Percentiles rank a stretch among this genome's conserved stretches.
These are phyloP conservation scores for Cataglyphis livida DNA, from an alignment of 2,888 invertebrate species.

Conservation along the genomic window DNA sequence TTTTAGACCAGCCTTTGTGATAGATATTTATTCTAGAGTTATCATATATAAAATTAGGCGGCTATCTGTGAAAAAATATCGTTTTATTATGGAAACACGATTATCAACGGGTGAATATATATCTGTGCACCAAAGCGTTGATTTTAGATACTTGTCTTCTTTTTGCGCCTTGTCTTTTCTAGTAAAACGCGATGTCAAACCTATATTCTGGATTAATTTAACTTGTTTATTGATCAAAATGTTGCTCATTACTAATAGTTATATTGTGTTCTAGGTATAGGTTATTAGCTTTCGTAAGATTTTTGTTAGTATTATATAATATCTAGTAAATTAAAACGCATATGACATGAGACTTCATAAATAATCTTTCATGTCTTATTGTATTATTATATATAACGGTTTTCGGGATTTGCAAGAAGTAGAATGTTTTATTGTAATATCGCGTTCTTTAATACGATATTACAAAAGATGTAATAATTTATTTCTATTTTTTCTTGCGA, in stretches of 20 bases:
- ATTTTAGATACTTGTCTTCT: slow-evolving; percentile 65
- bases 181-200: slow-evolving; percentile 19
- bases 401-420: slow-evolving; percentile 15
- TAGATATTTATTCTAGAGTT: slow-evolving; percentile 84
- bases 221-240: slow-evolving; percentile 56
- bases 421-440: background rate
- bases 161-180: slow-evolving; percentile 42
- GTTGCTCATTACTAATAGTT: slow-evolving; percentile 64
- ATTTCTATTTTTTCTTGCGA: background rate
- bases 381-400: slow-evolving; percentile 18
- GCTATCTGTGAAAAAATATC: slow-evolving; percentile 72
- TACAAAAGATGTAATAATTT: slow-evolving; percentile 25
- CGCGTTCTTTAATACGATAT: background rate
- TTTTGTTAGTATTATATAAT: slow-evolving; percentile 58
- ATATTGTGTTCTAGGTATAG: slow-evolving; percentile 26
- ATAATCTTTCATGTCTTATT: slow-evolving; percentile 40
- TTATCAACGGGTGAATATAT: slow-evolving; percentile 49
- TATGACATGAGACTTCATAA: slow-evolving; percentile 26
- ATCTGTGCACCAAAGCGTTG: slow-evolving; percentile 68
- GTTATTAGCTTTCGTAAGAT: slow-evolving; percentile 40
- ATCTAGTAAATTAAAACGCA: slow-evolving; percentile 39
- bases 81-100: slow-evolving; percentile 38
- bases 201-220: slow-evolving; percentile 47
- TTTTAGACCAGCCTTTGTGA: slow-evolving; percentile 82
- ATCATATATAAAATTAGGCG: slow-evolving; percentile 75